Percentiles rank a stretch among this genome's conserved stretches.
phyloP scores from a whole-genome alignment of 2,888 invertebrate genomes.

The Drosophila affinis region DNA sequence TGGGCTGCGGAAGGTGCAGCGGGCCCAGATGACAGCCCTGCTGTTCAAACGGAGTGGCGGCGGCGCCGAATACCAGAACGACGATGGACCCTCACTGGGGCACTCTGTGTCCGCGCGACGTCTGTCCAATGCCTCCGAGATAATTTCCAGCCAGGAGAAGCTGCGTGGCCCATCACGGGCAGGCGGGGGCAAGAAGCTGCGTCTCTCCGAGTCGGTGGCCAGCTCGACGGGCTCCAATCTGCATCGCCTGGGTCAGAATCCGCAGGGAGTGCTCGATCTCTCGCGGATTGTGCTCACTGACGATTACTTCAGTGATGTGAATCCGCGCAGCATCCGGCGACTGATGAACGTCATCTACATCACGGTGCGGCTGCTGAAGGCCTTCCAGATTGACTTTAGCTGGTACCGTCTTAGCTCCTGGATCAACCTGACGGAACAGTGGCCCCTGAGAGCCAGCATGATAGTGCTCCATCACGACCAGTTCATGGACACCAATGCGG shows the following conservation, averaged over 20 bases:
- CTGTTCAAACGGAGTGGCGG: conserved; percentile 82
- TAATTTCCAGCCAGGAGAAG: conserved; percentile 93
- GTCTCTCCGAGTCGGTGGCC: conserved; percentile 94
- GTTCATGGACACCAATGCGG: conserved; percentile 91
- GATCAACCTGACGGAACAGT: conserved; percentile 99
- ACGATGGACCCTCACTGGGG: conserved; percentile 81
- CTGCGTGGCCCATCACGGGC: conserved; percentile 85
- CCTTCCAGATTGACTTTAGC: conserved; percentile 99
- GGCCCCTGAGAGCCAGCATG: conserved; percentile 99
- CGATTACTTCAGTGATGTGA: conserved; percentile 99
- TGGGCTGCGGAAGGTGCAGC: conserved; percentile 93
- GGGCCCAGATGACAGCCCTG: conserved; percentile 91
- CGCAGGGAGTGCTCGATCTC: conserved; percentile 84
- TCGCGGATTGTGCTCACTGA: conserved; percentile 95
- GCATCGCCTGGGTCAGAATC: conserved; percentile 90
- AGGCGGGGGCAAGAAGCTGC: conserved; percentile 88
- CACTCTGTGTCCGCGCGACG: conserved; percentile 89
- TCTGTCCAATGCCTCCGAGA: conserved; percentile 90
- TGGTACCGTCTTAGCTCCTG: conserved; percentile 99
- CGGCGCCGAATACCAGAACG: conserved; percentile 81
- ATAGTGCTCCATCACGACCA: conserved; percentile 97
- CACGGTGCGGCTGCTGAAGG: conserved; percentile 97
- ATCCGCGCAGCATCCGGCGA: conserved; percentile 97
- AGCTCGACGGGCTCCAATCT: conserved; percentile 95
- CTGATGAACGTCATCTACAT: conserved; percentile 98